Evolutionary conservation across 2,888 invertebrate genomes (phyloP), one percentile per base, ranked within the genome.

Genomic region (Branchellion lobata): DNA sequence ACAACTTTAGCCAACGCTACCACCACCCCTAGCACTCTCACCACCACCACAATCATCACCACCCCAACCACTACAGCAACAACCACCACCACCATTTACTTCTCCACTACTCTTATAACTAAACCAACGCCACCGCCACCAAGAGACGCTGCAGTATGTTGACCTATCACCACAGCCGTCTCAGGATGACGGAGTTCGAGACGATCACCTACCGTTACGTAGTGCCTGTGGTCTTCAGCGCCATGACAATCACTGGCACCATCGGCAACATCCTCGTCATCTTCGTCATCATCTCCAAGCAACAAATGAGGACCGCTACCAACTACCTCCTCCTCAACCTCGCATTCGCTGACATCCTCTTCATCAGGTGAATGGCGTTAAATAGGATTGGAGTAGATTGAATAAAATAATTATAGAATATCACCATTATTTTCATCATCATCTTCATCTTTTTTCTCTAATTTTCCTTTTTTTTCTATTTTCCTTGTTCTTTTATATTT

Each of bases 241-340:
- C 75, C 40, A 61, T 79, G 57, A 79, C 79, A 0, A 75, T 79
- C 33, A 65, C 65, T n/a, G 79, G 79, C 0, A 57, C 74, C 33
- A 61, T 75, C 1, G 79, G 79, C 27, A 79, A 79, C 51, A 27
- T 79, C 3, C 51, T 79, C 21, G 79, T 79, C 34, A 40, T 79
- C 36, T 79, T 75, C 29, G 79, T 79, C 31, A 68, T 79, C 69
- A 31, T 76, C 0, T 77, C 80, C 11, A 77, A 69, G 36, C 53
- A 51, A 18, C 76, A 80, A 29, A 95, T 95, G 94, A 90, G 94
- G 84, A 83, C 83, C 0, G 94, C 94, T n/a, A 95, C 94, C 76
- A 94, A 95, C 87, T 90, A 94, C 57, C 90, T 95, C 34, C 94
- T 95, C 84, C 93, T 94, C 81, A 94, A 94, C 87, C 88, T 94